A percentile compares a stretch with the other conserved stretches of the same genome.
phyloP scores from a whole-genome alignment of 2,113 vertebrate genomes.

The Rhinopomastus cyanomelas region DNA sequence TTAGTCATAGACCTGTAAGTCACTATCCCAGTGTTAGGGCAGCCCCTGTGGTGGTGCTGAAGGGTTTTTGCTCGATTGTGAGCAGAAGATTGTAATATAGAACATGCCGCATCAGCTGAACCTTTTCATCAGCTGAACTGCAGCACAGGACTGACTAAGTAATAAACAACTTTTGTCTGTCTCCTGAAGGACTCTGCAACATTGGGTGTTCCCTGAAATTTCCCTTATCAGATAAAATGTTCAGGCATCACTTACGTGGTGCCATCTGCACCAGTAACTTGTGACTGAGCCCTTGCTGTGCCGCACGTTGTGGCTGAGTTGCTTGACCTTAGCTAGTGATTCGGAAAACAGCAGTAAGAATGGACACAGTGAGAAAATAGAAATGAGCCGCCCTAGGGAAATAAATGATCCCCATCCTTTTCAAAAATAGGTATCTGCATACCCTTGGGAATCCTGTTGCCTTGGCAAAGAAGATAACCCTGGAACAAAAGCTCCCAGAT shows the following conservation, averaged over 20 bases:
- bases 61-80: not conserved
- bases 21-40: accelerated
- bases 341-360: slow-evolving; percentile 4
- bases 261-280: slow-evolving; percentile 16
- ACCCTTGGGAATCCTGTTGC: slow-evolving; percentile 19
- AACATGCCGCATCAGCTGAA: not conserved
- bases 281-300: slow-evolving; percentile 44
- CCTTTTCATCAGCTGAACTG: accelerated
- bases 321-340: slow-evolving; percentile 30
- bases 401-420: slow-evolving; percentile 4
- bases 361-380: slow-evolving; percentile 6
- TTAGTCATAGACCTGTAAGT: not conserved
- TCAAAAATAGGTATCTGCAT: slow-evolving; percentile 8
- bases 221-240: not conserved
- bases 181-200: slow-evolving; percentile 31
- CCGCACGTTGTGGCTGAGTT: not conserved
- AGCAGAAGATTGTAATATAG: not conserved
- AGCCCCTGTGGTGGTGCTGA: not conserved
- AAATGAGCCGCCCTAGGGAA: slow-evolving; percentile 5
- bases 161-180: not conserved
- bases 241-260: not conserved
- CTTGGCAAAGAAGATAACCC: not conserved
- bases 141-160: not conserved
- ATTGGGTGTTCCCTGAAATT: slow-evolving; percentile 4
- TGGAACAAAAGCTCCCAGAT: slow-evolving; percentile 1